A percentile compares a stretch with the other conserved stretches of the same genome.
Evolutionary conservation across 35 echinoderm and acorn worm genomes (phyloP).

Genomic region (Eucidaris tribuloides): DNA sequence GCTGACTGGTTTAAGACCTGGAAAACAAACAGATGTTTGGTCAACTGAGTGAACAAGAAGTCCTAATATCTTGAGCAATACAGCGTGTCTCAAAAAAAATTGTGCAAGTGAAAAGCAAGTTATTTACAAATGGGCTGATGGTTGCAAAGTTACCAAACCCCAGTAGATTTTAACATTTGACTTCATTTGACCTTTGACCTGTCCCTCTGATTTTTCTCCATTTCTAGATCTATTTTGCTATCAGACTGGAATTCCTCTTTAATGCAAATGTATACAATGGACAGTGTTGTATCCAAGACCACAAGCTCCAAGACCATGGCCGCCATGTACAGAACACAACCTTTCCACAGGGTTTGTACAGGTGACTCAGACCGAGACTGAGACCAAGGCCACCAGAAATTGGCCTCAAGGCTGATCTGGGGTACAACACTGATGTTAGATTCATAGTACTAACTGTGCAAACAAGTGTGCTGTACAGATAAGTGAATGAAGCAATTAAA

Average conservation of each 20-base stretch:
- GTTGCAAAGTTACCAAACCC: background rate
- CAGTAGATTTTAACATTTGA: background rate
- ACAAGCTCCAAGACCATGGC: background rate
- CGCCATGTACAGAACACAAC: background rate
- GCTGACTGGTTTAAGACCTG: background rate
- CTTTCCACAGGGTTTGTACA: background rate
- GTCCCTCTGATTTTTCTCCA: too few relatives aligned
- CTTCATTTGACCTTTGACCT: too few relatives aligned
- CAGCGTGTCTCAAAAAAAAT: background rate
- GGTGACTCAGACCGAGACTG: background rate
- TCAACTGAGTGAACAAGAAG: background rate
- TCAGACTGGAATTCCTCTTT: too few relatives aligned
- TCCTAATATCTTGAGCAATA: too few relatives aligned
- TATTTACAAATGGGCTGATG: too few relatives aligned
- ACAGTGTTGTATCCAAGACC: too few relatives aligned
- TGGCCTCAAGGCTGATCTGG: background rate
- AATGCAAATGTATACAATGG: too few relatives aligned
- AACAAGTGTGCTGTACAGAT: background rate
- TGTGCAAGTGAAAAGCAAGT: too few relatives aligned
- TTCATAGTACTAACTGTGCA: background rate
- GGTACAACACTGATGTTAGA: background rate
- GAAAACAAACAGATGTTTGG: background rate
- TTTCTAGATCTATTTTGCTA: too few relatives aligned
- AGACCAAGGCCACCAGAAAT: too few relatives aligned
- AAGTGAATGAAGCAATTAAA: background rate